phyloP scores from a whole-genome alignment of 2,888 invertebrate genomes.

The Cataglyphis albicans region DNA sequence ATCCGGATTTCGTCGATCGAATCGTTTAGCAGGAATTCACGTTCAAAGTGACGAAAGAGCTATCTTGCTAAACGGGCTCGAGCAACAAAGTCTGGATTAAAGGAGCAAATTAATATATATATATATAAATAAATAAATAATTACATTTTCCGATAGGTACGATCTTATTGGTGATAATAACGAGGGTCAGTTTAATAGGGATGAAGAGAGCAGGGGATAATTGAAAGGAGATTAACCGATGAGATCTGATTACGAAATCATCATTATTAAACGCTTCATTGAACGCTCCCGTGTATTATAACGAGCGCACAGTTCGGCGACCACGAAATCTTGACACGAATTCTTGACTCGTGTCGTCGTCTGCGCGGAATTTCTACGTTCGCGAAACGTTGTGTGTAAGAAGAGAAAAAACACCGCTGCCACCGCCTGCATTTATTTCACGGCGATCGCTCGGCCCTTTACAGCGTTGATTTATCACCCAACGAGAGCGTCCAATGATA shows the following conservation, averaged over 20 bases:
- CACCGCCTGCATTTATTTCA: constrained; percentile 48
- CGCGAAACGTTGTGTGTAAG: constrained; percentile 20
- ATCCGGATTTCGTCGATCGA: not conserved
- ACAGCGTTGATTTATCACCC: constrained; percentile 45
- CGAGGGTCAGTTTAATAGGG: not conserved
- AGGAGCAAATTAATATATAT: not conserved
- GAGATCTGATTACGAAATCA: constrained; percentile 65
- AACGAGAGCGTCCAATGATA: constrained; percentile 20
- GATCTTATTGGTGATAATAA: not conserved
- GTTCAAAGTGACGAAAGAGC: not conserved
- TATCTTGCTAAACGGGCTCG: not conserved
- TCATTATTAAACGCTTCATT: constrained; percentile 77
- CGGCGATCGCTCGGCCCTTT: constrained; percentile 40
- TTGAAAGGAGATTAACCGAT: constrained; percentile 53
- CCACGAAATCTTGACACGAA: constrained; percentile 59
- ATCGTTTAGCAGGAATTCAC: not conserved
- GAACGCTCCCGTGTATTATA: constrained; percentile 65
- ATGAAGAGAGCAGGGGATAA: not conserved
- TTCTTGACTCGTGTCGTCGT: constrained; percentile 52
- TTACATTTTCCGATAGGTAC: no score
- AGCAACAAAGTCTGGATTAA: not conserved
- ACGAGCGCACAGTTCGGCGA: constrained; percentile 43
- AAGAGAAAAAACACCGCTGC: constrained; percentile 27
- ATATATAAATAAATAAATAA: not conserved
- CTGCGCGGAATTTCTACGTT: constrained; percentile 43